Percentiles rank a stretch among this genome's conserved stretches.
phyloP scores from a whole-genome alignment of 2,113 vertebrate genomes.

The Natator depressus region DNA sequence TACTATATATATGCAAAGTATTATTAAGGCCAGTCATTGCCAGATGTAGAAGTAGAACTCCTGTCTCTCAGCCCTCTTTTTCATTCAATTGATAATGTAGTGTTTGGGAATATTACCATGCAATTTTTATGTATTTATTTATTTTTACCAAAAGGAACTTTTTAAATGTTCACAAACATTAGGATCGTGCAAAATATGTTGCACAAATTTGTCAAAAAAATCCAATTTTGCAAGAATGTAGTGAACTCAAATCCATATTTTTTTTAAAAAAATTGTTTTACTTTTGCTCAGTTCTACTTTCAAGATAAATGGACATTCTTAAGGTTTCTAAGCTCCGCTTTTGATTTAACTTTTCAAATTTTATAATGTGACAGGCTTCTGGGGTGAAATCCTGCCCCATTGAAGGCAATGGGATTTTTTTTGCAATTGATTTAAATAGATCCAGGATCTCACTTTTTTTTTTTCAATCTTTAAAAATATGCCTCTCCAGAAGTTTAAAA shows the following conservation, averaged over 20 bases:
- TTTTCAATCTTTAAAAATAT: background rate
- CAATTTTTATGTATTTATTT: background rate
- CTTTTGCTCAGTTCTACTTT: no score
- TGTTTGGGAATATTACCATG: background rate
- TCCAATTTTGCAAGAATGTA: no score
- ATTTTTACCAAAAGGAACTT: background rate
- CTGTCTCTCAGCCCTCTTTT: background rate
- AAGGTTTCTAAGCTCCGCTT: no score
- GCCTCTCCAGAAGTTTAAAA: background rate
- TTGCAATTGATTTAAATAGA: background rate
- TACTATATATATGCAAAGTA: background rate
- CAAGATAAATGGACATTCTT: no score
- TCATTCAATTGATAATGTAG: background rate
- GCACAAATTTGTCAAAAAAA: no score
- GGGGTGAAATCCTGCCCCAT: no score
- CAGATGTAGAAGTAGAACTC: background rate
- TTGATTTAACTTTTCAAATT: no score
- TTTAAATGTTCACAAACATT: background rate
- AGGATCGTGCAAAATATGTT: no score
- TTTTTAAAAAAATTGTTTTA: no score
- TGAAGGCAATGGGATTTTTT: background rate
- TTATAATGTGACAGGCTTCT: no score
- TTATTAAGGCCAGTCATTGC: accelerated
- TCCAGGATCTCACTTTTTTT: background rate
- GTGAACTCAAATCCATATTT: no score